Evolutionary conservation across 2,888 invertebrate species (phyloP).

Genomic region (Drosophila pseudotalamancana): DNA sequence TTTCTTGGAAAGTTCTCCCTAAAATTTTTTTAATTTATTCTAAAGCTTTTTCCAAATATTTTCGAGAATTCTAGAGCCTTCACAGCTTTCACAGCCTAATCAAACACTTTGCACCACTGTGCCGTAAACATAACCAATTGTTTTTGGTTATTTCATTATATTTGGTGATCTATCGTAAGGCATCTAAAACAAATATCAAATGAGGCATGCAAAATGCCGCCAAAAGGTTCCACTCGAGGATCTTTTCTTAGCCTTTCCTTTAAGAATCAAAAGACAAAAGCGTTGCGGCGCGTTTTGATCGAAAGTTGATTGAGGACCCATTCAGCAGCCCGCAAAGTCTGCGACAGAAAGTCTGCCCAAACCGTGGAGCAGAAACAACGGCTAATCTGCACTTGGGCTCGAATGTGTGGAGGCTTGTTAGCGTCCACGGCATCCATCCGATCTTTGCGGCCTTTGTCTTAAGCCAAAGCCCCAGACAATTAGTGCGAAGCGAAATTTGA

Average conservation of each 20-base stretch:
- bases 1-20: too few relatives aligned
- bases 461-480: constrained; percentile 59
- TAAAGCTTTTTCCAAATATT: neutral
- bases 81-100: neutral
- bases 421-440: constrained; percentile 32
- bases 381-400: constrained; percentile 72
- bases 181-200: constrained; percentile 73
- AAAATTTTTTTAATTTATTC: too few relatives aligned
- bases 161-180: constrained; percentile 65
- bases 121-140: constrained; percentile 15
- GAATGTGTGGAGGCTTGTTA: constrained; percentile 56
- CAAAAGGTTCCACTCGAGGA: constrained; percentile 59
- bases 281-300: constrained; percentile 72
- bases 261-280: constrained; percentile 57
- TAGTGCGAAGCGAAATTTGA: constrained; percentile 80
- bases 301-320: constrained; percentile 75
- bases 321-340: constrained; percentile 46
- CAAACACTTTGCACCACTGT: constrained; percentile 45
- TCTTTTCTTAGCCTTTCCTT: constrained; percentile 30
- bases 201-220: constrained; percentile 75
- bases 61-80: neutral
- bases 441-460: constrained; percentile 63
- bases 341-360: constrained; percentile 75
- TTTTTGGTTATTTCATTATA: constrained; percentile 6
- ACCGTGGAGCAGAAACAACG: constrained; percentile 49